Evolutionary conservation across 2,797 vertebrate species (phyloP).

Genomic region (Lateolabrax maculatus): DNA sequence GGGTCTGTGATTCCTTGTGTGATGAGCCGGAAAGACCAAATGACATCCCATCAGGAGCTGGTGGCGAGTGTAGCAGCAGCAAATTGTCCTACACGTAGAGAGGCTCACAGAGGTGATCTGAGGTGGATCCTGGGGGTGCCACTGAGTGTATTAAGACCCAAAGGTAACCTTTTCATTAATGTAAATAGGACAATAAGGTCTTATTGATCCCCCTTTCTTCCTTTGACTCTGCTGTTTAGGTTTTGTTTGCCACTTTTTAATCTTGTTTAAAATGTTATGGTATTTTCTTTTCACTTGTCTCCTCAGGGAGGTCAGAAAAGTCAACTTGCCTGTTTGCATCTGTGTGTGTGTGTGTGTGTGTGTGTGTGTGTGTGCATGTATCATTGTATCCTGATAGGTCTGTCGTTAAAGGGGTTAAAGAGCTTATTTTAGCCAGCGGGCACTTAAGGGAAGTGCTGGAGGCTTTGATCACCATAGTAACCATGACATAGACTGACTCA

Average conservation of each 20-base stretch:
- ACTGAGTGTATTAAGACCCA: background rate
- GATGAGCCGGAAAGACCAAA: constrained; percentile 46
- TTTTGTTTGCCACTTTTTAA: background rate
- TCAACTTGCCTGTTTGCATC: constrained; percentile 13
- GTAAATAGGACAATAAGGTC: background rate
- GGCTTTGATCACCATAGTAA: constrained; percentile 80
- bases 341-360: constrained; percentile 10
- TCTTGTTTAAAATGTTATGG: constrained; percentile 5
- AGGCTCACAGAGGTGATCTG: constrained; percentile 14
- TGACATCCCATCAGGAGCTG: constrained; percentile 11
- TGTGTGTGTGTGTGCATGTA: constrained; percentile 12
- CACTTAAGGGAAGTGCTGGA: constrained; percentile 68
- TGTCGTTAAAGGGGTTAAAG: constrained; percentile 74
- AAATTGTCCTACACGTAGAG: background rate
- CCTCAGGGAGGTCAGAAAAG: constrained; percentile 17
- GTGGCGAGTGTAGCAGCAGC: background rate
- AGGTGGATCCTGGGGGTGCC: background rate
- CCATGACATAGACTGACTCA: constrained; percentile 78
- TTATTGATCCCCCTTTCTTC: background rate
- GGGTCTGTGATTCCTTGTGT: constrained; percentile 1
- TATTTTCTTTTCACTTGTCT: constrained; percentile 26
- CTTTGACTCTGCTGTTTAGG: background rate
- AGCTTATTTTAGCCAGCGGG: constrained; percentile 75
- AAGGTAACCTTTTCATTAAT: background rate
- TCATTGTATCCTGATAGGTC: constrained; percentile 41